Base-by-base conservation (phyloP, 2,888 invertebrate species). In the Cryptocephalus primarius region DNA sequence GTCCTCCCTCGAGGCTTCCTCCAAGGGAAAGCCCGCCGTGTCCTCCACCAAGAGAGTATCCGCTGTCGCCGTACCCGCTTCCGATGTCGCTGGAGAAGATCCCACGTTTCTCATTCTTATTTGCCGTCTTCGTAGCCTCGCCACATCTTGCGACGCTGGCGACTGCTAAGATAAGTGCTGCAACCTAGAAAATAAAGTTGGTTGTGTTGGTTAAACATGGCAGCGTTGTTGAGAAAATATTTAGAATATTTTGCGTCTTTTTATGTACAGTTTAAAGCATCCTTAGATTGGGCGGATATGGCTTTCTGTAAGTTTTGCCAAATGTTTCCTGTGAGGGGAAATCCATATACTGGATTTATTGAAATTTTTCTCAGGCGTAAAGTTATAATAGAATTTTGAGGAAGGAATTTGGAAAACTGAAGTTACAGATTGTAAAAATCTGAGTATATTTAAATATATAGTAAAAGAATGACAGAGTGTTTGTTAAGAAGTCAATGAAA, bases 21-120 rank as follows among this genome's bases (percentile, higher is more conserved):
- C 51, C 50, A 40, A 48, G 42, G 36, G 40, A 40, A 4, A 40
- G 2, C 32, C 51, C 51, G 45, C 53, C 53, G 39, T 50, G 47
- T 33, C 51, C 51, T 22, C 51, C 53, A 31, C 34, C 43, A n/a
- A 22, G 22, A 22, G 22, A 44, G 22, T 14, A 32, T 32, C 34
- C 50, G 44, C 13, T 53, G 32, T 53, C 50, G 9, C 55, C 55
- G 32, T 52, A 45, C 36, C 55, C 56, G 45, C 57, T 55, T 40
- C 60, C 60, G 40, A 57, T 49, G 48, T 55, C 54, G 40, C 56
- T 57, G 13, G 57, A 58, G 31, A 60, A 52, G 42, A 62, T 60
- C 22, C 62, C 62, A 13, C 62, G 55, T 55, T 62, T 62, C 45
- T 58, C 62, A 45, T 49, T 60, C 47, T 59, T 60, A 38, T 54